These are phyloP conservation scores for Oryctes rhinoceros DNA, from an alignment of 1,140 invertebrate genomes.

Conservation along the genomic window DNA sequence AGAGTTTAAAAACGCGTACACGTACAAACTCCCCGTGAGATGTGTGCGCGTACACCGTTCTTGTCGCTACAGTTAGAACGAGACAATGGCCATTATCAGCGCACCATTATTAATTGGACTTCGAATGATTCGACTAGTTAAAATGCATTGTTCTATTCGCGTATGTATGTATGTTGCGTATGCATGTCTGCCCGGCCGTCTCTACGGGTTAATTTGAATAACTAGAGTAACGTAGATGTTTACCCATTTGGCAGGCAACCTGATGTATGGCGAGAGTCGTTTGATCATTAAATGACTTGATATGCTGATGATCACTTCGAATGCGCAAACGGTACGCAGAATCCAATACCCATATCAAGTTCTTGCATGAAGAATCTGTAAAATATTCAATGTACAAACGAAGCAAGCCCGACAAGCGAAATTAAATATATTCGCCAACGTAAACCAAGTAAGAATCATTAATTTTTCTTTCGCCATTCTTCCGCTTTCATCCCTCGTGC, in stretches of 20 bases:
- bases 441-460: no score
- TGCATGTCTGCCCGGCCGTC: constrained; percentile 2
- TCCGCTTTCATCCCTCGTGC: no score
- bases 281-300: no score
- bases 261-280: no score
- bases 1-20: constrained; percentile 5
- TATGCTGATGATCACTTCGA: no score
- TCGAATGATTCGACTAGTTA: not conserved
- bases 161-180: not conserved
- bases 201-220: not conserved
- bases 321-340: no score
- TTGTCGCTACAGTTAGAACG: not conserved
- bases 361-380: no score
- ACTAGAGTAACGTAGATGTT: not conserved
- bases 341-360: no score
- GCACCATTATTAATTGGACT: constrained; percentile 25
- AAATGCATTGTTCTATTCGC: constrained; percentile 21
- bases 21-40: not conserved
- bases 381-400: no score
- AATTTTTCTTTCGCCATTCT: no score
- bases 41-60: not conserved
- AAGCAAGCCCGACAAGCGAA: no score
- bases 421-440: no score
- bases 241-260: not conserved
- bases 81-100: constrained; percentile 18